Percentiles rank a stretch among this genome's conserved stretches.
These are phyloP conservation scores for Orthosia gracilis DNA, from an alignment of 2,888 invertebrate genomes.

Conservation along the genomic window DNA sequence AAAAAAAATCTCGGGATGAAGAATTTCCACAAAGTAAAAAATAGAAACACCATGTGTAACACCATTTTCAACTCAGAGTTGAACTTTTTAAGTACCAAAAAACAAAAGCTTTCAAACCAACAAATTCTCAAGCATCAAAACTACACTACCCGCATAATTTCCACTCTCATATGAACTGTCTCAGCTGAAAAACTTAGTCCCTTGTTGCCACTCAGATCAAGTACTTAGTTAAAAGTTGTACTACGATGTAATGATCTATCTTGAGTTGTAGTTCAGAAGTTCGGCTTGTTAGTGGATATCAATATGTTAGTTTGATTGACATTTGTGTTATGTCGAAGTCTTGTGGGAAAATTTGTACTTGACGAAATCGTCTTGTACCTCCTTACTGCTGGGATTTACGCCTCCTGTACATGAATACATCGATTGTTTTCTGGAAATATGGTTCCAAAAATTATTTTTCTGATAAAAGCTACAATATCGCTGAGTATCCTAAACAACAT, in stretches of 20 bases:
- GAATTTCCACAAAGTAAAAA: no score
- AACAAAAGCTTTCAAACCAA: background rate
- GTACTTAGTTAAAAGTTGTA: constrained; percentile 60
- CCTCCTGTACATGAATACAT: no score
- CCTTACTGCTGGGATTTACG: background rate
- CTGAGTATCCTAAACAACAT: no score
- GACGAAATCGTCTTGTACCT: background rate
- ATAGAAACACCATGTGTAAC: no score
- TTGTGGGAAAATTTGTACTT: background rate
- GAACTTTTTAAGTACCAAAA: background rate
- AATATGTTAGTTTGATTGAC: constrained; percentile 32
- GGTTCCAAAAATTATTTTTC: no score
- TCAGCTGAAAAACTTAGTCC: constrained; percentile 38
- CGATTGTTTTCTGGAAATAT: no score
- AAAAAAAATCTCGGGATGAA: no score
- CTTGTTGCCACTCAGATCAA: constrained; percentile 41
- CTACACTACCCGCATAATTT: background rate
- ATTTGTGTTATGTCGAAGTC: background rate
- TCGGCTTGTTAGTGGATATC: constrained; percentile 47
- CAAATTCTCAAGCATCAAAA: constrained; percentile 26
- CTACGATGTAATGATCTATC: constrained; percentile 43
- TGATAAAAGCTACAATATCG: no score
- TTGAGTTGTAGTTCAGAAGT: constrained; percentile 38
- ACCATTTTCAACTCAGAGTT: background rate
- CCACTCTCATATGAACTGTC: constrained; percentile 24